phyloP scores from a whole-genome alignment of 2,113 vertebrate genomes.

The Guaruba guarouba region DNA sequence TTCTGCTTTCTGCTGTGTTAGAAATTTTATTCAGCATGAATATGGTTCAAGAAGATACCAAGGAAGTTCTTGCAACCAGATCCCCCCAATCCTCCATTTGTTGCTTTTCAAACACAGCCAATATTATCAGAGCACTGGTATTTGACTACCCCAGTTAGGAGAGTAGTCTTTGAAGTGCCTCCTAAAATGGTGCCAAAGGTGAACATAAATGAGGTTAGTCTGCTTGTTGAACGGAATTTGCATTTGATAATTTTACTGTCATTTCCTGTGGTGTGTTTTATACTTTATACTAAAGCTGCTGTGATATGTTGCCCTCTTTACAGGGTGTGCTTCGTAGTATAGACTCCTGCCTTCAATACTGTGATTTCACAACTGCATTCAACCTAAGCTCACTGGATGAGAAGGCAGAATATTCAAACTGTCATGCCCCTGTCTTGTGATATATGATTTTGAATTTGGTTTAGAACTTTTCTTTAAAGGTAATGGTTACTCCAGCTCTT shows the following conservation, averaged over 20 bases:
- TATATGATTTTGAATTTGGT: neutral
- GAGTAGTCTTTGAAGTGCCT: neutral
- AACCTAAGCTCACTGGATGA: neutral
- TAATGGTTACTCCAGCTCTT: neutral
- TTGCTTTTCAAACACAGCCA: neutral
- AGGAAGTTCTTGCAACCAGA: neutral
- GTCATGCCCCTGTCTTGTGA: neutral
- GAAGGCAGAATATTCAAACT: neutral
- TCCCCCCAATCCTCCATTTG: neutral
- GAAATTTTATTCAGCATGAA: neutral
- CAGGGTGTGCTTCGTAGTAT: neutral
- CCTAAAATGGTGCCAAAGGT: neutral
- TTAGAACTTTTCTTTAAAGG: neutral
- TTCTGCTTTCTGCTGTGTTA: neutral
- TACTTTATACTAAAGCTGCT: neutral
- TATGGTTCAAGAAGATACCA: neutral
- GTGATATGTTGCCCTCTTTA: neutral
- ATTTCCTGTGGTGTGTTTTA: neutral
- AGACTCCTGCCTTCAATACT: neutral
- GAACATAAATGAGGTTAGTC: neutral
- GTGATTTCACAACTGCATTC: neutral
- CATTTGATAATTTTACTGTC: neutral
- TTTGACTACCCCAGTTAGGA: neutral
- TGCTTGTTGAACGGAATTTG: neutral
- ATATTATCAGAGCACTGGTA: neutral